Conservation (phyloP, 2,888 invertebrate genomes). For the Tiliacea citrago region DNA sequence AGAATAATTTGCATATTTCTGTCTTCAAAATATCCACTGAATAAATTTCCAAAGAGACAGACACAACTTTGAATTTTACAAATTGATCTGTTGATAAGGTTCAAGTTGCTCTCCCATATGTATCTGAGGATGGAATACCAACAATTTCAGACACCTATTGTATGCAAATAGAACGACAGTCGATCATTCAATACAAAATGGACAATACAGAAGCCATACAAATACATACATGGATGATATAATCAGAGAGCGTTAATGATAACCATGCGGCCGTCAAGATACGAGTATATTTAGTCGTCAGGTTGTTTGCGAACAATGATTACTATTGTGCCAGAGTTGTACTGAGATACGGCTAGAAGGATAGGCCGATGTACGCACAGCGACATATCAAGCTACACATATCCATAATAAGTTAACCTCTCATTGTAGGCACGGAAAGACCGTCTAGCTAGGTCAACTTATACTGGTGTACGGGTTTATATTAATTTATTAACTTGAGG, state of each 20-base stretch:
- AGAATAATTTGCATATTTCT: neutral
- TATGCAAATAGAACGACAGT: conserved; percentile 17
- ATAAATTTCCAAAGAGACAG: neutral
- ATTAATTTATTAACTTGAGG: conserved; percentile 23
- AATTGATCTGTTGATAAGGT: neutral
- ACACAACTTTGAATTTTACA: too few relatives aligned
- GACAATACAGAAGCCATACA: conserved; percentile 39
- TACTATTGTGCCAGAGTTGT: conserved; percentile 36
- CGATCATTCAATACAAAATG: conserved; percentile 6
- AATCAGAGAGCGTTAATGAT: conserved; percentile 43
- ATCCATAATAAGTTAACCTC: neutral
- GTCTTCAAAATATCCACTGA: neutral
- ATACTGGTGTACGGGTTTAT: conserved; percentile 21
- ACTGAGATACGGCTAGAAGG: conserved; percentile 6
- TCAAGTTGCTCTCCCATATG: neutral
- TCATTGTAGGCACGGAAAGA: neutral
- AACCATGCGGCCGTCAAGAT: conserved; percentile 52
- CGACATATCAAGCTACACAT: neutral
- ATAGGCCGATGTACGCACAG: conserved; percentile 9
- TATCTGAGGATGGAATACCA: neutral
- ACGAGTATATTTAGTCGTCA: conserved; percentile 52
- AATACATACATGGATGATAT: conserved; percentile 48
- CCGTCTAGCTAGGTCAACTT: neutral
- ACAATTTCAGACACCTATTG: conserved; percentile 9
- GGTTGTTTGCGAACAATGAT: conserved; percentile 47